Percentiles rank a stretch among this genome's conserved stretches.
These are phyloP conservation scores for Phragmatobia fuliginosa DNA, from an alignment of 2,888 invertebrate species.

Conservation along the genomic window DNA sequence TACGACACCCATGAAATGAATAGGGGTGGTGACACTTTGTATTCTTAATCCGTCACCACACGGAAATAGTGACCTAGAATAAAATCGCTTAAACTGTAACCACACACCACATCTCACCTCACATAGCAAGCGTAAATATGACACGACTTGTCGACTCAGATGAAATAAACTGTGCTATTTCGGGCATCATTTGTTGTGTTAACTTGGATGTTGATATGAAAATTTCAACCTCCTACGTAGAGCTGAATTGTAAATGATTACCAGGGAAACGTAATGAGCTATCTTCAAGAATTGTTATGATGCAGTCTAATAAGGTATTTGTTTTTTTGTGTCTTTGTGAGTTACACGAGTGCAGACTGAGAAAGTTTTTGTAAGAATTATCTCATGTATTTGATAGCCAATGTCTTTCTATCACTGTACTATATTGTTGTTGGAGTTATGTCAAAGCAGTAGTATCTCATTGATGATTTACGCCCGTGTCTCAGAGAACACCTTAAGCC, in stretches of 20 bases:
- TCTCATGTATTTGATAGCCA: background rate
- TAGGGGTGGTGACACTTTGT: no score
- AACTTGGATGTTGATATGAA: conserved; percentile 66
- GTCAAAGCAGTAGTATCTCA: no score
- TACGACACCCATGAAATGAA: no score
- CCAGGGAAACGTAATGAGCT: background rate
- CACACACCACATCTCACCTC: conserved; percentile 57
- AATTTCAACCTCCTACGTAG: conserved; percentile 44
- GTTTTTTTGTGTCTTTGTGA: background rate
- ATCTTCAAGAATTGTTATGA: background rate
- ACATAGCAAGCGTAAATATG: conserved; percentile 76
- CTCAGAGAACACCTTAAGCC: no score
- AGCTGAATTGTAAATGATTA: conserved; percentile 24
- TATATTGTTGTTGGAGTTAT: background rate
- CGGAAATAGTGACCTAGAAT: background rate
- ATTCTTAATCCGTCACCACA: no score
- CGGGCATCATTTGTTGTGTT: conserved; percentile 73
- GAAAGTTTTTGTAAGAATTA: background rate
- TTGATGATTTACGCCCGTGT: no score
- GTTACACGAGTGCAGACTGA: background rate
- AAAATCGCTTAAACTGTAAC: conserved; percentile 48
- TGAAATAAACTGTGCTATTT: conserved; percentile 82
- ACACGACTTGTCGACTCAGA: conserved; percentile 79
- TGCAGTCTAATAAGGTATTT: background rate
- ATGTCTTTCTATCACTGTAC: background rate